Percentiles rank a stretch among this genome's conserved stretches.
Conservation (phyloP, 2,113 vertebrate species). For the Poeciliopsis prolifica region DNA sequence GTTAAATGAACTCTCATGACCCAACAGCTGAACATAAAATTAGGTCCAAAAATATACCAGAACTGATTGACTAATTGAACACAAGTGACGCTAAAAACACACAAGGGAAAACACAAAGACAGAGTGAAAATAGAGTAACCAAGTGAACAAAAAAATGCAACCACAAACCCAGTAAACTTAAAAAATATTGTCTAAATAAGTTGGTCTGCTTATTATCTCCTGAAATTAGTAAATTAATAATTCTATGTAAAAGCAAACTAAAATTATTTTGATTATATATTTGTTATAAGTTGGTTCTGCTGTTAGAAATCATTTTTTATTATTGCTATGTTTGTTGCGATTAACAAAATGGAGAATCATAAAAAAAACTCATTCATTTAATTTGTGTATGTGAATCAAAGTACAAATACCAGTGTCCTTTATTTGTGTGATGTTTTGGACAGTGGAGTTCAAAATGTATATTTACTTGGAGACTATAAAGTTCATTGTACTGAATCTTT, state of each 20-base stretch:
- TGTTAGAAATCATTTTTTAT: not conserved
- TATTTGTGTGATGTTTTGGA: no score
- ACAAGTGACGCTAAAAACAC: not conserved
- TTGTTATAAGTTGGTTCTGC: not conserved
- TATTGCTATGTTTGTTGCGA: not conserved
- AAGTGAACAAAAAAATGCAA: not conserved
- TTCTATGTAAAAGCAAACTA: not conserved
- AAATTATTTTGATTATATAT: not conserved
- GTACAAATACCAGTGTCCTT: no score
- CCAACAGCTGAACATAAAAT: not conserved
- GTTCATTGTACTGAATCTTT: no score
- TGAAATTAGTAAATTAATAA: not conserved
- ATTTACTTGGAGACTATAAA: no score
- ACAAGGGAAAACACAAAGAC: not conserved
- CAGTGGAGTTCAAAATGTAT: no score
- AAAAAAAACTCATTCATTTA: no score
- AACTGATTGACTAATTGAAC: not conserved
- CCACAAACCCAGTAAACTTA: not conserved
- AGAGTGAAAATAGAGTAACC: not conserved
- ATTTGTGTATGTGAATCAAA: no score
- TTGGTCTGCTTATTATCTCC: not conserved
- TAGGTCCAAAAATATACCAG: not conserved
- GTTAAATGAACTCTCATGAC: not conserved
- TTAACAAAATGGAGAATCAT: not conserved
- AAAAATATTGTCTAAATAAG: not conserved